Percentiles rank a stretch among this genome's conserved stretches.
phyloP scores from a whole-genome alignment of 2,888 invertebrate species.

The Megastigmus dorsalis region DNA sequence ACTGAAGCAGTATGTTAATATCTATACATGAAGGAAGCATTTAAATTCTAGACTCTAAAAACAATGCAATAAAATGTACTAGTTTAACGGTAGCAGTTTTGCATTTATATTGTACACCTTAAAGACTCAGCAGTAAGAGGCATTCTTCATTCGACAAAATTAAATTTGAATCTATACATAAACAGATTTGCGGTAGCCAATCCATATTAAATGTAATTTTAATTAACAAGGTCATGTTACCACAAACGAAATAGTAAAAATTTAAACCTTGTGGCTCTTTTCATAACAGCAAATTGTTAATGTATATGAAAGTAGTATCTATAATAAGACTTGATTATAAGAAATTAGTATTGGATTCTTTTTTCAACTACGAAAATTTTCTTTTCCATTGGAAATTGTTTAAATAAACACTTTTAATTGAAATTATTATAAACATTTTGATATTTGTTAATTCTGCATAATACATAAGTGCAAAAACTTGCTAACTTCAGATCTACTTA shows the following conservation, averaged over 20 bases:
- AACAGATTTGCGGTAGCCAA: constrained; percentile 29
- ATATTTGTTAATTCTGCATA: no score
- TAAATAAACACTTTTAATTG: no score
- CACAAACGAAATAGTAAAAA: not conserved
- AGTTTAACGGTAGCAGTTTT: constrained; percentile 44
- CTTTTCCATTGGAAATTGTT: no score
- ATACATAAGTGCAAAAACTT: no score
- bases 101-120: constrained; percentile 34
- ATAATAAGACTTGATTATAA: no score
- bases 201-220: constrained; percentile 9
- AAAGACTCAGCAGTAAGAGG: not conserved
- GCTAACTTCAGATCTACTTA: no score
- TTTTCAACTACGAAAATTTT: no score
- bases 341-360: no score
- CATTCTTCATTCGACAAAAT: constrained; percentile 22
- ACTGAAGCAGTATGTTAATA: constrained; percentile 32
- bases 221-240: constrained; percentile 35
- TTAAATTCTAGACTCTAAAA: constrained; percentile 33
- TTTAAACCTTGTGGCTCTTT: constrained; percentile 4
- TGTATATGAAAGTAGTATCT: no score
- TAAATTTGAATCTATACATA: constrained; percentile 28
- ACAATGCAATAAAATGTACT: constrained; percentile 29
- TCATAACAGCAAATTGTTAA: not conserved
- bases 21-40: constrained; percentile 17
- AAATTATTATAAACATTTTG: no score